Evolutionary conservation across 2,888 invertebrate species (phyloP), one percentile per base, ranked within the genome.

Genomic region (Papilio demoleus): DNA sequence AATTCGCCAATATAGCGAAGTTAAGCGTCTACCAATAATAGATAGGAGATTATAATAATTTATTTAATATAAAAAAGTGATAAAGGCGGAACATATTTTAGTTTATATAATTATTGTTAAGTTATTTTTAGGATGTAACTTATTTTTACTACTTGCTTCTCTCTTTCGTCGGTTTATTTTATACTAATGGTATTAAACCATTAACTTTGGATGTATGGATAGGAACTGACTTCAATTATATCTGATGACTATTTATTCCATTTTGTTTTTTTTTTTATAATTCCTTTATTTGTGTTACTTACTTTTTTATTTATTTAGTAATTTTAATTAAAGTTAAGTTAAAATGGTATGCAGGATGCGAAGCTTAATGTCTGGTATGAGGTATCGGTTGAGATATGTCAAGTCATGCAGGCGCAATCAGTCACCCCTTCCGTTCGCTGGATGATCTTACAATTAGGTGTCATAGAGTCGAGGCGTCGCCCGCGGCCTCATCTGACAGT

Each of bases 391-490:
- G 79, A 79, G 85, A 88, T 88, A 83, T 79, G 71, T 79, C 87
- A 75, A 82, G 81, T 90, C 90, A 90, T 84, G 80, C 75, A 80
- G 71, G 73, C 74, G 86, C 82, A 88, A 89, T 90, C 86, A 88
- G 82, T 85, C 85, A 87, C 86, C 86, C 87, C 81, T 85, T 85
- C 79, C 74, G 76, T 80, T 78, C 78, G 75, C 81, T 59, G 70
- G 83, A 83, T 87, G 87, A 89, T 90, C 86, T 86, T 87, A 86
- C 88, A 88, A 88, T 90, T 88, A 77, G 73, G 70, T 83, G 85
- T 86, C 86, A 86, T 85, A 87, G 87, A 85, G 88, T 85, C 83
- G 85, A 77, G 81, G 81, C 82, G 78, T 78, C 76, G 82, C 86
- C 79, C 74, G 75, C 69, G 84, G 88, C 88, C 75, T 88, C 90